Evolutionary conservation across 1,140 invertebrate genomes (phyloP).

Genomic region (Wiebesia pumilae): DNA sequence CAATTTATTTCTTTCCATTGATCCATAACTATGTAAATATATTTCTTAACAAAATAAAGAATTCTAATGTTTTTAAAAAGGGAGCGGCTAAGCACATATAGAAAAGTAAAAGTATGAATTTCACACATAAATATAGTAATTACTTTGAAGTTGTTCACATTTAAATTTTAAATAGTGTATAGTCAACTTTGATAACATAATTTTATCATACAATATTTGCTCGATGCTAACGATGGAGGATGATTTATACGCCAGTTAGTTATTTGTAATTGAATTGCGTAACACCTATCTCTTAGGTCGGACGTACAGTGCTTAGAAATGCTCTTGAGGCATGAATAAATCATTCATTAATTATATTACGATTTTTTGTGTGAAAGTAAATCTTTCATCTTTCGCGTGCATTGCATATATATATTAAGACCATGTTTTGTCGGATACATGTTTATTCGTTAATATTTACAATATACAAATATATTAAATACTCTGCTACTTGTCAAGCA

Average conservation of each 20-base stretch:
- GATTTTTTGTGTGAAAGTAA: neutral
- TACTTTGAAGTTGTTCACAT: too few relatives aligned
- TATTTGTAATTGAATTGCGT: neutral
- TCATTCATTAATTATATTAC: constrained; percentile 41
- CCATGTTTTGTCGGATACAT: neutral
- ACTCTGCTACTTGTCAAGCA: neutral
- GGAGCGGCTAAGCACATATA: too few relatives aligned
- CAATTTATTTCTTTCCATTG: too few relatives aligned
- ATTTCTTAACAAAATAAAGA: too few relatives aligned
- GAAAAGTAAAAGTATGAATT: too few relatives aligned
- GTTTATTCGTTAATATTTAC: neutral
- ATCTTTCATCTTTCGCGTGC: neutral
- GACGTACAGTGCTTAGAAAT: neutral
- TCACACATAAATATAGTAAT: too few relatives aligned
- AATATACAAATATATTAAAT: neutral
- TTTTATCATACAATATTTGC: neutral
- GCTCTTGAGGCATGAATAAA: neutral
- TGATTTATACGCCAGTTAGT: neutral
- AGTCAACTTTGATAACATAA: neutral
- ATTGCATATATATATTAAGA: too few relatives aligned
- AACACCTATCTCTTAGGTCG: constrained; percentile 16
- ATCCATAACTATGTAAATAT: too few relatives aligned
- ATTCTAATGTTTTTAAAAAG: too few relatives aligned
- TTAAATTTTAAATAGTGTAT: neutral
- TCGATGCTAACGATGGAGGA: neutral